Evolutionary conservation across 2,797 vertebrate species (phyloP), one percentile per base, ranked within the genome.

Genomic region (Enteromius unitaeniatus): DNA sequence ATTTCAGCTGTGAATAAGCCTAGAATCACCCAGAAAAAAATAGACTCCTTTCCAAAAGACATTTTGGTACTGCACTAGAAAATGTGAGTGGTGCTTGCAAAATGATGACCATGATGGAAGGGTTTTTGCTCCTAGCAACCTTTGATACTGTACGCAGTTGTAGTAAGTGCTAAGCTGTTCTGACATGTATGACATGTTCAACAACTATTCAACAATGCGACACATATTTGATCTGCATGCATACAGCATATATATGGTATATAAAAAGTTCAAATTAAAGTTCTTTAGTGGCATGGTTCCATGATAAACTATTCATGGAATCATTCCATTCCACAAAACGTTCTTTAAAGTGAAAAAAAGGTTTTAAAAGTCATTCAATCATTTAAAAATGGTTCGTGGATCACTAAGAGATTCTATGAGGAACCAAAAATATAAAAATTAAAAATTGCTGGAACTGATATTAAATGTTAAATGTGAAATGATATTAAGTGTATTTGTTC

Each of bases 1-100:
- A 69, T 69, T 70, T 80, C 31, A 42, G 47, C 2, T 79, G 78
- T 37, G n/a, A 55, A 47, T 78, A 31, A 31, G 7, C 23, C 42
- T 64, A 3, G 1, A 78, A 64, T 31, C 15, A 72, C 51, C 11
- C 51, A 70, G 47, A 47, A 47, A 67, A 67, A 68, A 68, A 23
- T 37, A 79, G 34, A 28, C 65, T 34, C 23, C 49, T 55, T 37
- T 55, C 15, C 49, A 53, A 75, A 23, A 10, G 28, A 40, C 15
- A 17, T 23, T 73, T 76, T 76, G 53, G n/a, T 42, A 42, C n/a
- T 11, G 51, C 21, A 40, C 13, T 40, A 21, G 21, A 76, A 76
- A 58, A 55, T 37, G 11, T 55, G 49, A 53, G 11, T 1, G 2
- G 3, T 31, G 4, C 45, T 37, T 74, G 49, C 21, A 74, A 74